These are phyloP conservation scores for Mythimna pallens DNA, from an alignment of 2,888 invertebrate genomes.

Conservation along the genomic window DNA sequence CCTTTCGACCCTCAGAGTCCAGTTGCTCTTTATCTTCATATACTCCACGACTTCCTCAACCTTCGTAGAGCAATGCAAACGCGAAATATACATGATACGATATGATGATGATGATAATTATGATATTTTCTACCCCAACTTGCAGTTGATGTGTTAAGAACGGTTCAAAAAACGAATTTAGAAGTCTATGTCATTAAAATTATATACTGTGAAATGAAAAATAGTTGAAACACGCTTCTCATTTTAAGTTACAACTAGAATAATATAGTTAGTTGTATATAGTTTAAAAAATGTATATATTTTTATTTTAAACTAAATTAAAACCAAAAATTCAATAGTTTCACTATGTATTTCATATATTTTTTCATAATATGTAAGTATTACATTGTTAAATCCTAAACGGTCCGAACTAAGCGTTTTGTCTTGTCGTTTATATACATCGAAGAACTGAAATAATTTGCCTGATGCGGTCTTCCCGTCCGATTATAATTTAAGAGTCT, in stretches of 20 bases:
- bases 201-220: conserved; percentile 1
- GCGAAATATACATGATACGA: no score
- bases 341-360: conserved; percentile 27
- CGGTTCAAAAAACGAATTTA: conserved; percentile 19
- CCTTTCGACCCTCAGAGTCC: no score
- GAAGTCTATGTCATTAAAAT: conserved; percentile 15
- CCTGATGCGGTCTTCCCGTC: no score
- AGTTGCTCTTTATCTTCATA: no score
- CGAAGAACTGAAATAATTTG: no score
- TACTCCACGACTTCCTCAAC: no score
- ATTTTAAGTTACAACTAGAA: background rate
- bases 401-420: no score
- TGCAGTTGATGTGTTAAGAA: background rate
- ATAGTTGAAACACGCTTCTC: background rate
- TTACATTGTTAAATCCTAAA: background rate
- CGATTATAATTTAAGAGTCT: no score
- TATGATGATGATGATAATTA: no score
- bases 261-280: conserved; percentile 11
- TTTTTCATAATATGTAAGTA: conserved; percentile 32
- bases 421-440: no score
- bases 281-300: conserved; percentile 20
- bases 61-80: no score
- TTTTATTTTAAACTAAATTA: conserved; percentile 1
- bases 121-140: background rate
- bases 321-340: background rate